These are phyloP conservation scores for Plotosus lineatus DNA, from an alignment of 2,113 vertebrate species.

Conservation along the genomic window DNA sequence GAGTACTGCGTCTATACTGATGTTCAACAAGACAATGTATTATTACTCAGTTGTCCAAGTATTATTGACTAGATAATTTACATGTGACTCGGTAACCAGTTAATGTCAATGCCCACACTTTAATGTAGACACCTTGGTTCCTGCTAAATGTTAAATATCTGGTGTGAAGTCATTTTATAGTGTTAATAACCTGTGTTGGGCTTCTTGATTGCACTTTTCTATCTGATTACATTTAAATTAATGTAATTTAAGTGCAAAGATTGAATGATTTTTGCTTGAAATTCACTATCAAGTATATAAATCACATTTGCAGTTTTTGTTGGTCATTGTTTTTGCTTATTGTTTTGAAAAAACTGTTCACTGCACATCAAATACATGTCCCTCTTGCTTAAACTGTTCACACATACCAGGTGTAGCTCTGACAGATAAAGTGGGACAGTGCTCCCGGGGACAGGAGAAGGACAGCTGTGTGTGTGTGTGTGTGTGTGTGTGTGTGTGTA, in stretches of 20 bases:
- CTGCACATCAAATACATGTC: neutral
- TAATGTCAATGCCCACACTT: neutral
- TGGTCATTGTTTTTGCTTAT: neutral
- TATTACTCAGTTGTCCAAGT: neutral
- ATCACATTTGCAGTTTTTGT: neutral
- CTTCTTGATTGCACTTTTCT: neutral
- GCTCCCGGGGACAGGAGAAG: slow-evolving; percentile 18
- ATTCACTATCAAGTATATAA: neutral
- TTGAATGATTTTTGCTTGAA: neutral
- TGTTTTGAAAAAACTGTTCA: neutral
- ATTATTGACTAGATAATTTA: neutral
- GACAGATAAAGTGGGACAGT: slow-evolving; percentile 12
- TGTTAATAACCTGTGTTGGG: too few relatives aligned
- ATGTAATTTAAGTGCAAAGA: neutral
- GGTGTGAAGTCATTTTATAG: neutral
- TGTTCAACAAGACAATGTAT: neutral
- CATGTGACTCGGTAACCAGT: neutral
- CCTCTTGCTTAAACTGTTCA: neutral
- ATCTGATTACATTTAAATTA: neutral
- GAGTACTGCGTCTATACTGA: neutral
- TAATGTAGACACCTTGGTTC: neutral
- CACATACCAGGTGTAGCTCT: neutral
- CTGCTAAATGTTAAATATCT: neutral
- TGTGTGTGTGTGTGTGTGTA: neutral
- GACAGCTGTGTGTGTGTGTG: slow-evolving; percentile 18